Conservation (phyloP, 2,797 vertebrate species). For the Coendou prehensilis region DNA sequence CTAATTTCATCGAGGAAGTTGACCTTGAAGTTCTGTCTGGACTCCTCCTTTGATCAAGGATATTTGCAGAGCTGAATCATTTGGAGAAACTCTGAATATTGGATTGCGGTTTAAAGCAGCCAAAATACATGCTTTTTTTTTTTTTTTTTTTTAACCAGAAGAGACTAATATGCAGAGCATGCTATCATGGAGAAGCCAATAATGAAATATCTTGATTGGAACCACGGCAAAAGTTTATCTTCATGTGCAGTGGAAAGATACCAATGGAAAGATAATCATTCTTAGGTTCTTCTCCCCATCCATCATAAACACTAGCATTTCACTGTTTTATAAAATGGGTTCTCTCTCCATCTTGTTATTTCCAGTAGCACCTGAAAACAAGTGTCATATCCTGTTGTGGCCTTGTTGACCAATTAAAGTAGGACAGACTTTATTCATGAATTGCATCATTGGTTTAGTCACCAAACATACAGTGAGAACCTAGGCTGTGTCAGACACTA, state of each 20-base stretch:
- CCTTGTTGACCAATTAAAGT: background rate
- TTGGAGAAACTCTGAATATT: background rate
- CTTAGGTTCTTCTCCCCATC: background rate
- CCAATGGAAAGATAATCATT: slow-evolving; percentile 40
- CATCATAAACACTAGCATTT: background rate
- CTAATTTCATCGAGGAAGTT: background rate
- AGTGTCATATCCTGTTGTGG: background rate
- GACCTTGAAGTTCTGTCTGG: background rate
- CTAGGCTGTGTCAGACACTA: background rate
- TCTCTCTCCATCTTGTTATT: slow-evolving; percentile 15
- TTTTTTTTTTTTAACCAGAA: background rate
- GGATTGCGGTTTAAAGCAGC: slow-evolving; percentile 11
- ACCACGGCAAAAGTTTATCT: background rate
- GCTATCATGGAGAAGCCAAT: background rate
- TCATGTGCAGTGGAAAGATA: slow-evolving; percentile 31
- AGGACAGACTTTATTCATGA: background rate
- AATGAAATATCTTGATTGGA: slow-evolving; percentile 27
- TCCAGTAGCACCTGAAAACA: background rate
- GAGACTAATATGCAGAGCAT: background rate
- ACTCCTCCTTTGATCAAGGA: background rate
- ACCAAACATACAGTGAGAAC: background rate
- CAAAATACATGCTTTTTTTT: background rate
- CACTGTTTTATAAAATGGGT: background rate
- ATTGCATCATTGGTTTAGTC: background rate
- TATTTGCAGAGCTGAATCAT: background rate